A percentile compares a stretch with the other conserved stretches of the same genome.
These are phyloP conservation scores for Liolophura sinensis DNA, from an alignment of 1,140 invertebrate species.

Conservation along the genomic window DNA sequence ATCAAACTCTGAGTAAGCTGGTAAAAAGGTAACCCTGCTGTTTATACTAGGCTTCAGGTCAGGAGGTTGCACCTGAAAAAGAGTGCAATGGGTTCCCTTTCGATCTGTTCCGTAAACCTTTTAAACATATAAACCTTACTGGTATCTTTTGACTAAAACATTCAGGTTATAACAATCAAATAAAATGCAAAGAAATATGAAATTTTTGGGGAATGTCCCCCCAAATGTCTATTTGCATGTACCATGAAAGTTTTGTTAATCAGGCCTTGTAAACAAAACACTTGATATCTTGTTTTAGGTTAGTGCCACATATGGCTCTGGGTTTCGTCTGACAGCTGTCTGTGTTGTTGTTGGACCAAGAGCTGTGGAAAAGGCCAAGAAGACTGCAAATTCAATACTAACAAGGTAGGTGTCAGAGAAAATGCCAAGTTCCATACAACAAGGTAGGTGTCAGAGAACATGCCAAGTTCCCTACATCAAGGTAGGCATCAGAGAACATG, in stretches of 20 bases:
- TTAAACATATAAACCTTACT: not conserved
- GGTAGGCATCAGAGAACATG: no score
- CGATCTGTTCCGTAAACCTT: no score
- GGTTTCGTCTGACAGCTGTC: slow-evolving; percentile 60
- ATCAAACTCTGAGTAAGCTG: no score
- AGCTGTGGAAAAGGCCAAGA: slow-evolving; percentile 59
- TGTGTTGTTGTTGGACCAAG: slow-evolving; percentile 59
- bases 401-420: slow-evolving; percentile 47
- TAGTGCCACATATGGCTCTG: slow-evolving; percentile 60
- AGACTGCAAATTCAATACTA: slow-evolving; percentile 61
- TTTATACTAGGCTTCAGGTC: no score
- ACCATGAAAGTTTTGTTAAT: no score
- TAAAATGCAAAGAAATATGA: not conserved
- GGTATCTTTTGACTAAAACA: slow-evolving; percentile 2
- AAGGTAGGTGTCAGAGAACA: no score
- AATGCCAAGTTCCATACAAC: no score
- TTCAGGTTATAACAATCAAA: not conserved
- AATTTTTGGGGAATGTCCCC: not conserved
- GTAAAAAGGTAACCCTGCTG: no score
- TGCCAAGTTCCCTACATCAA: no score
- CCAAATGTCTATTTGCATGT: not conserved
- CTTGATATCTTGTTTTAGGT: slow-evolving; percentile 30
- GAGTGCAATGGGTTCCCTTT: no score
- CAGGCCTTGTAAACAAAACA: no score
- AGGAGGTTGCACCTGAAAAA: no score